Evolutionary conservation across 2,113 vertebrate species (phyloP), one percentile per base, ranked within the genome.

Genomic region (Pelmatolapia mariae): DNA sequence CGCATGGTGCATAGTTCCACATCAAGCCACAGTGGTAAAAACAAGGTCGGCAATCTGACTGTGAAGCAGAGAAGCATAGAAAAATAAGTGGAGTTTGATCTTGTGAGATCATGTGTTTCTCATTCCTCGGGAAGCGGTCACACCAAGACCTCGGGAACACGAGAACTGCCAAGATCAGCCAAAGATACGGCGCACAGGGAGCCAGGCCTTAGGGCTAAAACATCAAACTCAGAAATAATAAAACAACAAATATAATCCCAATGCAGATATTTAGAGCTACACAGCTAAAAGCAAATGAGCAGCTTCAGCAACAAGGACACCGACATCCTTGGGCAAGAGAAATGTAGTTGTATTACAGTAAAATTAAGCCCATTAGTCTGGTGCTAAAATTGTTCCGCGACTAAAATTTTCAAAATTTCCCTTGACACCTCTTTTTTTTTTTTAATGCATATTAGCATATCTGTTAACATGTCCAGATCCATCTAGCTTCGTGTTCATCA

Each of bases 281-380:
- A 91, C 90, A 92, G 95, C 93, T 92, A 88, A 93, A 94, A 93
- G 68, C 89, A 94, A 94, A 95, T 68, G 87, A 91, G 92, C 93
- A 38, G 86, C 76, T 94, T 95, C 93, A 94, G 95, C 95, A 93
- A 90, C 91, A 83, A 88, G 78, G 85, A 89, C 86, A 91, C 85
- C 40, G 47, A 86, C 85, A 81, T 84, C 91, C 83, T 47, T 87
- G 81, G 88, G 90, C 83, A 79, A 87, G 16, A 92, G 52, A 89
- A 85, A 90, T 89, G 52, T 19, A 93, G 90, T 81, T 83, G 54
- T 89, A 84, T 92, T 90, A 89, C 61, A 86, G 80, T 50, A 22
- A 89, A 93, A 94, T 94, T 90, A 91, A 89, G 80, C 83, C 88
- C 82, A 89, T 89, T 89, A 84, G 68, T 89, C 22, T 33, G 63